phyloP scores from a whole-genome alignment of 2,888 invertebrate species.

The Agrochola lychnidis region DNA sequence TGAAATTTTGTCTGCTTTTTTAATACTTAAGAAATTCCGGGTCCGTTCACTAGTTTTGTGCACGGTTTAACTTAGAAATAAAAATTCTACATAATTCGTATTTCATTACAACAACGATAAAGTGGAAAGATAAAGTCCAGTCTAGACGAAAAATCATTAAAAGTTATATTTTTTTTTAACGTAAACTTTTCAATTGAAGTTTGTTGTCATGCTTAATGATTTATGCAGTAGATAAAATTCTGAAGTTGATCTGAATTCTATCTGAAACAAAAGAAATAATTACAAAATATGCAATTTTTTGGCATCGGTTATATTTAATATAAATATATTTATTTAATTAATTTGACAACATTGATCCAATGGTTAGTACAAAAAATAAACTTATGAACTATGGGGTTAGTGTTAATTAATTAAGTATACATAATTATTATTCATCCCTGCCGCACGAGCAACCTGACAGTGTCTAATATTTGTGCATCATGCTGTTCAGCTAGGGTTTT shows the following conservation, averaged over 20 bases:
- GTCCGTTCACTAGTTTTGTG: not conserved
- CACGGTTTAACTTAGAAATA: constrained; percentile 2
- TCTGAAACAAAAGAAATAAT: no score
- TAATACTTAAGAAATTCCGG: not conserved
- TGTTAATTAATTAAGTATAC: no score
- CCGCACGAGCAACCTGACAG: no score
- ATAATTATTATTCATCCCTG: no score
- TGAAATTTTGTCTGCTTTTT: not conserved
- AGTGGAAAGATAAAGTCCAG: constrained; percentile 34
- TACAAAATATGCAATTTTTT: no score
- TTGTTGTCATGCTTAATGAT: constrained; percentile 38
- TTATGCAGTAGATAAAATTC: constrained; percentile 43
- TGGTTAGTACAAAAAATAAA: no score
- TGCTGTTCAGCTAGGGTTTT: no score
- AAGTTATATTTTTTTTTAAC: constrained; percentile 17
- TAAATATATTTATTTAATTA: no score
- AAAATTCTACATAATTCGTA: constrained; percentile 13
- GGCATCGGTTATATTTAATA: no score
- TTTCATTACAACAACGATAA: constrained; percentile 28
- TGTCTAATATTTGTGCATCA: no score
- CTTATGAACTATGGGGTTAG: no score
- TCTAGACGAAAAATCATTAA: constrained; percentile 50
- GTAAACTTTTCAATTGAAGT: constrained; percentile 46
- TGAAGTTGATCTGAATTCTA: not conserved
- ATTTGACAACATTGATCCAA: no score